These are phyloP conservation scores for Trichosurus vulpecula DNA, from an alignment of 2,797 vertebrate genomes.

Conservation along the genomic window DNA sequence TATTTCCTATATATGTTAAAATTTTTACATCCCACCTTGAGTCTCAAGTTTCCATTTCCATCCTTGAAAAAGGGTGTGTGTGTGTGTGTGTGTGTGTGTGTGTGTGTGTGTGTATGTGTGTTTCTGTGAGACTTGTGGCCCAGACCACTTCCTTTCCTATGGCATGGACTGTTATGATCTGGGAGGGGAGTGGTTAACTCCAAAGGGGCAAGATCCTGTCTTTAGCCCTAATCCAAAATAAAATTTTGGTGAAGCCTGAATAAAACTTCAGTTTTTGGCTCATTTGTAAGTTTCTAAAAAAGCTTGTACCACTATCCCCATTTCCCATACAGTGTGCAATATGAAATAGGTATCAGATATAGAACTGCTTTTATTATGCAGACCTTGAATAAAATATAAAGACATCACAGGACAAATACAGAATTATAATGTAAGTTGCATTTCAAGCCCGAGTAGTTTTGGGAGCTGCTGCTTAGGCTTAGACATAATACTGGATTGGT, in stretches of 20 bases:
- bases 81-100: no score
- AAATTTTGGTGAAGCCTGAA: not conserved
- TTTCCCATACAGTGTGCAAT: not conserved
- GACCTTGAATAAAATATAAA: not conserved
- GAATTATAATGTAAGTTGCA: not conserved
- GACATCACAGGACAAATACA: not conserved
- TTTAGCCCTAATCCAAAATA: not conserved
- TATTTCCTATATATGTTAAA: not conserved
- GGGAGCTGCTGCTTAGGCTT: not conserved
- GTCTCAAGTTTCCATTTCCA: not conserved
- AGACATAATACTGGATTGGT: not conserved
- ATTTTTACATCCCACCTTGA: not conserved
- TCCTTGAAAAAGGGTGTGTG: not conserved
- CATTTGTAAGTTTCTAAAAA: not conserved
- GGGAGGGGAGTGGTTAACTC: not conserved
- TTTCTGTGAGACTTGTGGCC: not conserved
- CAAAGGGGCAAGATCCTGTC: not conserved
- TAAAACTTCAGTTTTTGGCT: not conserved
- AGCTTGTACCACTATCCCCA: not conserved
- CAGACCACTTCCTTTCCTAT: not conserved
- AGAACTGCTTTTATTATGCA: not conserved
- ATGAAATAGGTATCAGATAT: not conserved
- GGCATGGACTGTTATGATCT: not conserved
- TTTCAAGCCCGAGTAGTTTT: not conserved
- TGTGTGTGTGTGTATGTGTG: not conserved